Evolutionary conservation across 2,113 vertebrate species (phyloP), one percentile per base, ranked within the genome.

Genomic region (Puma concolor): DNA sequence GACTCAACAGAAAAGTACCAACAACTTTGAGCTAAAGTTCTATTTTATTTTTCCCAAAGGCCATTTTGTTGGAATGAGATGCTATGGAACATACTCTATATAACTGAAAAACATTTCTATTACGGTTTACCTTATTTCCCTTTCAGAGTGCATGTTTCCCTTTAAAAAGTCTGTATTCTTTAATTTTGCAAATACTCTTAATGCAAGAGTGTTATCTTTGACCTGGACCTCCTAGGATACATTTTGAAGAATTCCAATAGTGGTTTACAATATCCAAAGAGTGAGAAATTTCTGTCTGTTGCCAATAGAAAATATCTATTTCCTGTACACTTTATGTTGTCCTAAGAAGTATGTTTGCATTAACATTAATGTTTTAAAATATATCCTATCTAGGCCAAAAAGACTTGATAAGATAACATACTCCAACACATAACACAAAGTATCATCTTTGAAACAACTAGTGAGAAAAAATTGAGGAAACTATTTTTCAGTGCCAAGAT

Each of bases 401-500:
- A 88, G 74, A 89, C 57, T 90, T 79, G 79, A 50, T 50, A 54
- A 52, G 31, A 63, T 88, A 60, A 90, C 33, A 36, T n/a, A 91
- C 21, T 71, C 23, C 36, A 97, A 96, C 3, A 77, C 9, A 54
- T 67, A 91, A 97, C 31, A 57, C 15, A 81, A n/a, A 96, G 27
- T 19, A 86, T n/a, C 38, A 5, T 84, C 41, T 90, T 98, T 84
- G 23, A 92, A 97, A 86, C 63, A 96, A 50, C 29, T 86, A 33
- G 4, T 17, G 94, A 66, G 50, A 91, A 95, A 60, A 31, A 90
- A 92, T 44, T 60, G 5, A 31, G 1, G 19, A 25, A 41, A 87
- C 13, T 82, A 79, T 72, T 94, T 76, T 88, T 86, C 4, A 90
- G 14, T 7, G 23, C 25, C 8, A 25, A 63, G 17, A 41, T 31